Percentiles rank a stretch among this genome's conserved stretches.
Evolutionary conservation across 1,140 invertebrate genomes (phyloP).

Genomic region (Gryllus bimaculatus): DNA sequence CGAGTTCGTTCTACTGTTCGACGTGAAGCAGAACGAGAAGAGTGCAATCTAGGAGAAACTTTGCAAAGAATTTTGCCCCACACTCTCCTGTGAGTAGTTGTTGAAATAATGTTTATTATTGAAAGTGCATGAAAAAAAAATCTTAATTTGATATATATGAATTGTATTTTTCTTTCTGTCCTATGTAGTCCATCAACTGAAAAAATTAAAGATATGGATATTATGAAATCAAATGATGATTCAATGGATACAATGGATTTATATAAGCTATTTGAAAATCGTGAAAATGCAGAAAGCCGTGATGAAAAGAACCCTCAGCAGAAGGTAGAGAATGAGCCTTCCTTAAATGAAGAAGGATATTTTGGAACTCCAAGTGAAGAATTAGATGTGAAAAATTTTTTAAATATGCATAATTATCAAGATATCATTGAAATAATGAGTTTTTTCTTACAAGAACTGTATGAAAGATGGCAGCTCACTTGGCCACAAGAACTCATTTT

Average conservation of each 20-base stretch:
- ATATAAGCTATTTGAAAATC: conserved; percentile 49
- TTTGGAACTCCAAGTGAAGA: conserved; percentile 55
- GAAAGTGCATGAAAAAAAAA: background rate
- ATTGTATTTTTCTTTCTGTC: conserved; percentile 14
- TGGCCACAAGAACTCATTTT: conserved; percentile 53
- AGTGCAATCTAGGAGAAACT: conserved; percentile 55
- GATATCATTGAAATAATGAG: conserved; percentile 53
- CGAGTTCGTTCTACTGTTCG: conserved; percentile 44
- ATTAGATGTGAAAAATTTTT: conserved; percentile 51
- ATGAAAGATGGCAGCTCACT: conserved; percentile 46
- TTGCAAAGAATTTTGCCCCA: conserved; percentile 48
- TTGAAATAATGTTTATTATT: conserved; percentile 10
- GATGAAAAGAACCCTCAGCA: background rate
- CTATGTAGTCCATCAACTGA: conserved; percentile 28
- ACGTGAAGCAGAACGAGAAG: conserved; percentile 48
- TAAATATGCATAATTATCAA: conserved; percentile 40
- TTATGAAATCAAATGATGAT: conserved; percentile 34
- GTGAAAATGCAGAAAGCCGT: conserved; percentile 33
- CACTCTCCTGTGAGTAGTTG: conserved; percentile 40
- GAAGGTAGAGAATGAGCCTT: conserved; percentile 8
- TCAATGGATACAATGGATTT: conserved; percentile 54
- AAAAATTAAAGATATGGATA: conserved; percentile 21
- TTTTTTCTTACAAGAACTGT: conserved; percentile 45
- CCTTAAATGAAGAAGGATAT: conserved; percentile 38
- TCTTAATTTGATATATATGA: conserved; percentile 24